Percentiles rank a stretch among this genome's conserved stretches.
Conservation (phyloP, 2,113 vertebrate species). For the Melozone crissalis region DNA sequence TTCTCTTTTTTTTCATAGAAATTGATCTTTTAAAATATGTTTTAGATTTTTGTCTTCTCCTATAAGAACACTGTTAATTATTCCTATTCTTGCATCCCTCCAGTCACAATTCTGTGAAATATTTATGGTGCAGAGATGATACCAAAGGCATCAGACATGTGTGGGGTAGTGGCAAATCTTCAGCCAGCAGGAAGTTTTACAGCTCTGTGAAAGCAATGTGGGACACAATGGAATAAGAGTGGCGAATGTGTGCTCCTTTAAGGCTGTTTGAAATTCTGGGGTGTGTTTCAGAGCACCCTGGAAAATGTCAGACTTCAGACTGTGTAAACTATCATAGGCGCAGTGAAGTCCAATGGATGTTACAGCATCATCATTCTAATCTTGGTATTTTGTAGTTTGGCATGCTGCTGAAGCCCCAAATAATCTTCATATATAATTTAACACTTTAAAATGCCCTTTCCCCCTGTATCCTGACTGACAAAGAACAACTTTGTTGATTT, state of each 20-base stretch:
- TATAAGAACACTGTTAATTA: background rate
- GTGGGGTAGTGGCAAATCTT: background rate
- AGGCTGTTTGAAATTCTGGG: background rate
- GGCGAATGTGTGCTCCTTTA: background rate
- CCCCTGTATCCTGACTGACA: background rate
- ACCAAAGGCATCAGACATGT: background rate
- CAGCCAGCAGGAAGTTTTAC: background rate
- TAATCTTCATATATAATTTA: background rate
- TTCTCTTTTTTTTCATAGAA: background rate
- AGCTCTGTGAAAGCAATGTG: background rate
- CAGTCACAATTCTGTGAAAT: background rate
- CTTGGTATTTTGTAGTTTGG: background rate
- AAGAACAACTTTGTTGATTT: background rate
- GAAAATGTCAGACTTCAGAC: slow-evolving; percentile 24
- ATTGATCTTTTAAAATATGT: fast-evolving
- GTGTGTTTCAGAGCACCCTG: background rate
- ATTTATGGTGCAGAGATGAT: background rate
- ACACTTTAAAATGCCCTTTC: background rate
- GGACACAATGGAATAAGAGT: background rate
- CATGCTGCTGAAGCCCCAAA: background rate
- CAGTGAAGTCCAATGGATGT: background rate
- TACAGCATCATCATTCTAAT: background rate
- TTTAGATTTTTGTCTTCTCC: background rate
- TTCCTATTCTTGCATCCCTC: background rate
- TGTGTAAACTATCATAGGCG: background rate